Base-by-base conservation (phyloP, 2,888 invertebrate species). In the Cyaniris semiargus region DNA sequence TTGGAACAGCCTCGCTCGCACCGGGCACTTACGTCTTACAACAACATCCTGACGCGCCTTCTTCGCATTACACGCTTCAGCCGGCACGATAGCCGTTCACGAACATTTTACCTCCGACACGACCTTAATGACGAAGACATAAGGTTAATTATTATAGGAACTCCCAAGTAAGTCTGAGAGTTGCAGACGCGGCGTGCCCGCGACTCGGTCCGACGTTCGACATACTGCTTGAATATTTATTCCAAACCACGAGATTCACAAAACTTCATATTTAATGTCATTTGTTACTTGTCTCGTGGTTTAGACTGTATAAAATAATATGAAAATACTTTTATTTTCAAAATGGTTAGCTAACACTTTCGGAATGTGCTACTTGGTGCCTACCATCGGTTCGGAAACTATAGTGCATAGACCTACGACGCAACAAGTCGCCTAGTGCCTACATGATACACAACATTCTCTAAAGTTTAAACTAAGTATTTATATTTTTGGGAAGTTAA, bases 11-110 rank as follows among this genome's bases (percentile, higher is more conserved):
- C 66, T 27, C 66, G 27, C 27, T 15, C 15, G 27, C 0, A 4
- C 66, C 21, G 66, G 27, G 15, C 66, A 27, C 66, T 66, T 66
- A n/a, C n/a, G n/a, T n/a, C n/a, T n/a, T n/a, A 66, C 66, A 66
- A 66, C 74, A 48, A 48, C 74, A 44, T 74, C 74, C 74, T 48
- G 74, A 74, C 74, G 74, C 74, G 48, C 74, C 74, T 53, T 48
- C 74, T 53, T 48, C 48, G 48, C 53, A 74, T 74, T 74, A 74
- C 74, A 74, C 74, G 74, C 74, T 48, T 31, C 48, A 74, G 53
- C 66, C 66, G 27, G 15, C 66, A 66, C 66, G 27, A 27, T 27
- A 15, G 1, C 15, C 66, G 27, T 21, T 60, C 13, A 66, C 15
- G 1, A 3, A 2, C 15, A 58, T 58, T 58, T 58, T 58, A 21